Percentiles rank a stretch among this genome's conserved stretches.
Conservation (phyloP, 2,797 vertebrate genomes). For the Coregonus ussuriensis region DNA sequence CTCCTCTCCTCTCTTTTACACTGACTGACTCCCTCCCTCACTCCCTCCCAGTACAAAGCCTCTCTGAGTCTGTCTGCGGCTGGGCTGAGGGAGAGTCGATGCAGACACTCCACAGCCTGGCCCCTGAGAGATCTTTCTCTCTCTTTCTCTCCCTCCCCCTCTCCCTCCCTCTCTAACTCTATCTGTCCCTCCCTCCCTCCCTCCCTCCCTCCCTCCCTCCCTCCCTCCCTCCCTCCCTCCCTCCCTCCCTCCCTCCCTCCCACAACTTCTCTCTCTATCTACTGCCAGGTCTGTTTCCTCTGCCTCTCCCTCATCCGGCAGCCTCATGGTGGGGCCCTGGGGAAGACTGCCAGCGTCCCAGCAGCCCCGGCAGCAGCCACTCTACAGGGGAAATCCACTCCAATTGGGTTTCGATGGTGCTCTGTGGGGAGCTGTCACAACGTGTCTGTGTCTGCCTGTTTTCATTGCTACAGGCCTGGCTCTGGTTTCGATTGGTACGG, state of each 20-base stretch:
- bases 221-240: conserved; percentile 19
- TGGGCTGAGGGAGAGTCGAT: background rate
- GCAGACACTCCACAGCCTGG: conserved; percentile 3
- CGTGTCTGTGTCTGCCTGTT: background rate
- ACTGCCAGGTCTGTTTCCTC: background rate
- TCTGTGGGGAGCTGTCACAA: background rate
- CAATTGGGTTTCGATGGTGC: background rate
- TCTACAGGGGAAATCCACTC: conserved; percentile 1
- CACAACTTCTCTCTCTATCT: conserved; percentile 3
- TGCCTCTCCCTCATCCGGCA: background rate
- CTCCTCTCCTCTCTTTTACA: background rate
- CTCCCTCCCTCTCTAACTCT: conserved; percentile 37
- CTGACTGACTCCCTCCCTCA: background rate
- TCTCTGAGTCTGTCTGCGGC: background rate
- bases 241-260: conserved; percentile 5
- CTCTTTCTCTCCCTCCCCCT: conserved; percentile 36
- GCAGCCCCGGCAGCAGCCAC: background rate
- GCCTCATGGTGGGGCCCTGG: background rate
- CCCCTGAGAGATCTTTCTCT: conserved; percentile 39
- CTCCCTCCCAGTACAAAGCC: background rate
- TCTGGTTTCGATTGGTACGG: too few relatives aligned
- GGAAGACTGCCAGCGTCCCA: background rate
- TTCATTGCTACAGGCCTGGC: background rate
- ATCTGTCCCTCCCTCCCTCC: conserved; percentile 24
- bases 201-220: conserved; percentile 24